These are phyloP conservation scores for Mayetiola destructor DNA, from an alignment of 2,888 invertebrate genomes.

Conservation along the genomic window DNA sequence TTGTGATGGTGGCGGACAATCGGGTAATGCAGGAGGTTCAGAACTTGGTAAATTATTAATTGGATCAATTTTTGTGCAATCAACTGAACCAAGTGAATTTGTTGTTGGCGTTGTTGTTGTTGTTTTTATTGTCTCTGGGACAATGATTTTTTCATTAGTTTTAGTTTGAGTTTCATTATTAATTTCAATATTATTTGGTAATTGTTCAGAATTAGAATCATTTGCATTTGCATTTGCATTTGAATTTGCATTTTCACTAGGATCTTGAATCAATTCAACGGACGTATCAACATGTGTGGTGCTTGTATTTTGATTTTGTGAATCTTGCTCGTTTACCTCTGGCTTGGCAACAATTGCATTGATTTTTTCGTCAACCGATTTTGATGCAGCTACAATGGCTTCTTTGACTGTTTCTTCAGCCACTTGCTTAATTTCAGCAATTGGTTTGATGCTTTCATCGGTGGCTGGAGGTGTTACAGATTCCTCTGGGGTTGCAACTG, in stretches of 20 bases:
- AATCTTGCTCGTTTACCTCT: constrained; percentile 15
- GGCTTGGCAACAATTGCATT: constrained; percentile 7
- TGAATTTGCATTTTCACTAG: background rate
- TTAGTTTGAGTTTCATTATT: background rate
- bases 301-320: constrained; percentile 11
- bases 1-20: constrained; percentile 59
- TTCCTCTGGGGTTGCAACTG: constrained; percentile 7
- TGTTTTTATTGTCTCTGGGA: background rate
- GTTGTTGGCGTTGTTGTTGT: background rate
- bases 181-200: constrained; percentile 5
- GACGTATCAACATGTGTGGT: background rate
- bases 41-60: background rate
- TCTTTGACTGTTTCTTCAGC: background rate
- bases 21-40: constrained; percentile 54
- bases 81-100: constrained; percentile 18
- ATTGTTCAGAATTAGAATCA: too few species aligned
- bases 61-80: constrained; percentile 19
- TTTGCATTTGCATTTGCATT: too few species aligned
- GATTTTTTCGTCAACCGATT: constrained; percentile 15
- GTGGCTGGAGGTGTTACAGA: background rate
- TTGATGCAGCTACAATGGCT: constrained; percentile 11
- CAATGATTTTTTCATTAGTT: background rate
- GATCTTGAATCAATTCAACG: background rate
- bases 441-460: background rate
- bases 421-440: background rate